Conservation (phyloP, 2,797 vertebrate species). For the Allobates femoralis region DNA sequence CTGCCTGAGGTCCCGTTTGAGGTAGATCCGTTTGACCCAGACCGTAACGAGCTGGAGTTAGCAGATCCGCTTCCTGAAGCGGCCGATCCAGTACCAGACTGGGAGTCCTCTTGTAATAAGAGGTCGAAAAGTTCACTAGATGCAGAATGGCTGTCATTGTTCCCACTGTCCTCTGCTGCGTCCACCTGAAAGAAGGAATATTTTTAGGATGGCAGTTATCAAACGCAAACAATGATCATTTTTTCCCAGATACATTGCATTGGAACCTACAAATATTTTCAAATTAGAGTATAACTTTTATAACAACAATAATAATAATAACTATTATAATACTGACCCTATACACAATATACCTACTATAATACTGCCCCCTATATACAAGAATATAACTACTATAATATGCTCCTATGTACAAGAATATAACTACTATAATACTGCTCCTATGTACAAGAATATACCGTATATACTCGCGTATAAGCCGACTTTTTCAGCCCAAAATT, state of each 20-base stretch:
- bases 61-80: conserved; percentile 79
- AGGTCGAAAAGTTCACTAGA: conserved; percentile 75
- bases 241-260: too few species aligned
- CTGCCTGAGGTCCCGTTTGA: conserved; percentile 78
- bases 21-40: conserved; percentile 70
- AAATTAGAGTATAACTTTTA: background rate
- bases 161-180: conserved; percentile 69
- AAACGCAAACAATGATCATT: too few species aligned
- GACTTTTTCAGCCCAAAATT: too few species aligned
- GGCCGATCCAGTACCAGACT: conserved; percentile 77
- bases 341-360: background rate
- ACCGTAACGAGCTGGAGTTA: conserved; percentile 73
- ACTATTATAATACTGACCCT: background rate
- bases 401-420: background rate
- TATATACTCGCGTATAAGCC: too few species aligned
- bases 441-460: too few species aligned
- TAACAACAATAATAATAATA: background rate
- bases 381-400: background rate
- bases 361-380: background rate
- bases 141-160: conserved; percentile 74
- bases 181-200: conserved; percentile 69
- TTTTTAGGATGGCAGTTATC: background rate
- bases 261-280: too few species aligned
- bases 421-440: too few species aligned
- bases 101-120: conserved; percentile 75